Evolutionary conservation across 1,140 invertebrate genomes (phyloP).

Genomic region (Trigoniulus corallinus): DNA sequence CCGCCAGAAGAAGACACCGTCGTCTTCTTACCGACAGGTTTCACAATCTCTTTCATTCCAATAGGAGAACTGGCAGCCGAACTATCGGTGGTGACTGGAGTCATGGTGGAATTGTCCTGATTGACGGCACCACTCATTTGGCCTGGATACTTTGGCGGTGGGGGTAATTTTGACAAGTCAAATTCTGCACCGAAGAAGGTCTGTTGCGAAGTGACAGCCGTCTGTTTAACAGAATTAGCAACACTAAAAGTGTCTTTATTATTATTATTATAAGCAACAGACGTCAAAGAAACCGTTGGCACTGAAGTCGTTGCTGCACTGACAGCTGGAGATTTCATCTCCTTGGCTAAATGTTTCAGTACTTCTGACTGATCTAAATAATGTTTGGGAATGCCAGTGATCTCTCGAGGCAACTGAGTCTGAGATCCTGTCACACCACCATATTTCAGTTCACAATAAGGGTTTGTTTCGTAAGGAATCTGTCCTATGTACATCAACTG

Average conservation of each 20-base stretch:
- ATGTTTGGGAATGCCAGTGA: conserved; percentile 68
- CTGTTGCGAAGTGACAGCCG: no score
- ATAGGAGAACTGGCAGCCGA: conserved; percentile 19
- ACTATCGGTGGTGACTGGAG: conserved; percentile 12
- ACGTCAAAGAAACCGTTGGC: neutral
- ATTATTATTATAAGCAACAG: neutral
- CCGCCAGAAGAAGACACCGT: conserved; percentile 19
- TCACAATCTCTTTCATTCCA: conserved; percentile 23
- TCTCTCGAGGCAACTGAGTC: conserved; percentile 39
- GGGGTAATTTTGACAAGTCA: neutral
- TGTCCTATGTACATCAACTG: conserved; percentile 8
- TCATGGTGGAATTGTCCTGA: neutral
- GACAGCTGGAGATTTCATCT: conserved; percentile 29
- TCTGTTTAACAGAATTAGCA: no score
- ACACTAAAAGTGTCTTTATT: no score
- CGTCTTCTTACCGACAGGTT: conserved; percentile 31
- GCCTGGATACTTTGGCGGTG: conserved; percentile 16
- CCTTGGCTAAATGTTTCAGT: conserved; percentile 69
- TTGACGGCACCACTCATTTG: conserved; percentile 9
- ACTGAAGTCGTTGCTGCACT: neutral
- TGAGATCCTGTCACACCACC: conserved; percentile 24
- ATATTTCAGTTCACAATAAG: conserved; percentile 11
- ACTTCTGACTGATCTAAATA: conserved; percentile 64
- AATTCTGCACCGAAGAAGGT: neutral
- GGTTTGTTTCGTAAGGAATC: conserved; percentile 7